Evolutionary conservation across 2,888 invertebrate genomes (phyloP).

Genomic region (Xylota segnis): DNA sequence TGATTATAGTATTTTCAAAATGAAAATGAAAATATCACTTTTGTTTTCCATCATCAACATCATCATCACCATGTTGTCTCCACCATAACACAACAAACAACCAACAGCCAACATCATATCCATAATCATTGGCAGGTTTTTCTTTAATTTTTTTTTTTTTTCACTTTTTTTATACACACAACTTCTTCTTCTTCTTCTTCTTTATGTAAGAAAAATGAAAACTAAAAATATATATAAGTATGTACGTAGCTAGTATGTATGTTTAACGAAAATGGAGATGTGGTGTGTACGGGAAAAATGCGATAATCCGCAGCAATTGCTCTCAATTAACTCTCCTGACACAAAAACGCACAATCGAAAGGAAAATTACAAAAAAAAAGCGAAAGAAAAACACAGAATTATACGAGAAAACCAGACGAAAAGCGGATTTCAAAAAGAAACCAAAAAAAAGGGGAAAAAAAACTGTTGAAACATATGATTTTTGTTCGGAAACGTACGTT

Average conservation of each 20-base stretch:
- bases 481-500: neutral
- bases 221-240: conserved; percentile 28
- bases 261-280: too few species aligned
- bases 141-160: conserved; percentile 5
- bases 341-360: conserved; percentile 66
- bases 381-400: conserved; percentile 19
- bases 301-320: conserved; percentile 72
- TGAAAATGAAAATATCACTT: conserved; percentile 71
- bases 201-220: conserved; percentile 54
- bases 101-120: conserved; percentile 15
- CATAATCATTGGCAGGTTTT: conserved; percentile 52
- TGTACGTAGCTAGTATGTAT: too few species aligned
- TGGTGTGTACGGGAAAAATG: conserved; percentile 56
- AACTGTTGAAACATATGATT: conserved; percentile 39
- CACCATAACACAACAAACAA: conserved; percentile 14
- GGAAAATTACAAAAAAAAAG: conserved; percentile 55
- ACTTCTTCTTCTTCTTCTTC: conserved; percentile 2
- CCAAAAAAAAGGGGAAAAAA: conserved; percentile 18
- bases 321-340: conserved; percentile 70
- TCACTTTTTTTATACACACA: conserved; percentile 15
- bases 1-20: conserved; percentile 29
- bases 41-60: conserved; percentile 54
- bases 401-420: conserved; percentile 22
- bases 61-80: conserved; percentile 8
- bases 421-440: conserved; percentile 39